A percentile compares a stretch with the other conserved stretches of the same genome.
These are phyloP conservation scores for Helicoverpa zea DNA, from an alignment of 1,140 invertebrate genomes.

Conservation along the genomic window DNA sequence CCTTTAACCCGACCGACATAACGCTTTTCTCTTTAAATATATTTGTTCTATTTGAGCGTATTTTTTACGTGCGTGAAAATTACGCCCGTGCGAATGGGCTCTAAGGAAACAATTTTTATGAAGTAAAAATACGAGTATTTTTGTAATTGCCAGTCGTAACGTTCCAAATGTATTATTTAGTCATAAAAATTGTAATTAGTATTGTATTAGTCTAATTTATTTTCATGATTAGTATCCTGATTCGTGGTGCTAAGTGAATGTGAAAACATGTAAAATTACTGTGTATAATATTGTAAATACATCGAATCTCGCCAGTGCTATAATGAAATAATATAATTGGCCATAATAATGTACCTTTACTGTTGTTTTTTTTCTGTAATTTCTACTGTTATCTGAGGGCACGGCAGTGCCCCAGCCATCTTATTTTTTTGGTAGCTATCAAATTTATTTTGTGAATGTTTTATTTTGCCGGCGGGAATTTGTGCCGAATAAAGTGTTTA, in stretches of 20 bases:
- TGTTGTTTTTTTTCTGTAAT: conserved; percentile 20
- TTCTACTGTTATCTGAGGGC: conserved; percentile 10
- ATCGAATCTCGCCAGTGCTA: conserved; percentile 32
- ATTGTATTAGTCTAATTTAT: not conserved
- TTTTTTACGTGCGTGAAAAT: too few relatives aligned
- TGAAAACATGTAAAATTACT: not conserved
- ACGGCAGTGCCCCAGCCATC: too few relatives aligned
- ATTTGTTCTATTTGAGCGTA: too few relatives aligned
- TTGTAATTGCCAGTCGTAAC: conserved; percentile 13
- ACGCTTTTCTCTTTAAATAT: too few relatives aligned
- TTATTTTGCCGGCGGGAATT: conserved; percentile 25
- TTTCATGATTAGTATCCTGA: conserved; percentile 13
- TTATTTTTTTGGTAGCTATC: conserved; percentile 23
- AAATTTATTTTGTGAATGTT: conserved; percentile 12
- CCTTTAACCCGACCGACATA: too few relatives aligned
- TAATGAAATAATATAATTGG: conserved; percentile 24
- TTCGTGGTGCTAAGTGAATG: conserved; percentile 32
- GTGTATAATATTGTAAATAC: conserved; percentile 35
- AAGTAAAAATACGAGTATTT: conserved; percentile 2
- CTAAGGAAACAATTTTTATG: too few relatives aligned
- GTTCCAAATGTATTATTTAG: conserved; percentile 15
- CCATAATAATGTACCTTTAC: conserved; percentile 46
- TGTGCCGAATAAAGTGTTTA: conserved; percentile 39
- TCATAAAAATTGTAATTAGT: not conserved
- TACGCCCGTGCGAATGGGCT: too few relatives aligned